Conservation (phyloP, 2,888 invertebrate species). For the Dascillus cervinus region DNA sequence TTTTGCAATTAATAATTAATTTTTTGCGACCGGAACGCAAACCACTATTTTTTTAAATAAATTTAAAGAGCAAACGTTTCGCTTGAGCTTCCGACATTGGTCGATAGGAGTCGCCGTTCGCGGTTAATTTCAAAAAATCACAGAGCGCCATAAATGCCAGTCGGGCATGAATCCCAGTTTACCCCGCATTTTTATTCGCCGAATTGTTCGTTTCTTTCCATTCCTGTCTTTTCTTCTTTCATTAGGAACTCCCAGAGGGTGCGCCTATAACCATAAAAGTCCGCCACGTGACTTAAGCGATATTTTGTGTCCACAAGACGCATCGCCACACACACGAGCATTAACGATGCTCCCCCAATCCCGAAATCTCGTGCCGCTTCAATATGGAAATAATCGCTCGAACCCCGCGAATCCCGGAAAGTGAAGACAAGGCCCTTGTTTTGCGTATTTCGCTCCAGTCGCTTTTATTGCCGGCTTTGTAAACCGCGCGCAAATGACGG, state of each 20-base stretch:
- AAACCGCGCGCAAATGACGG: conserved; percentile 36
- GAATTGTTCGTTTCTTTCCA: not conserved
- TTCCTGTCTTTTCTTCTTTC: not conserved
- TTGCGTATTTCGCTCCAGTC: conserved; percentile 20
- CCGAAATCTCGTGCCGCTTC: conserved; percentile 1
- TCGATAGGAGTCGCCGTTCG: too few relatives aligned
- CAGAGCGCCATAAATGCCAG: too few relatives aligned
- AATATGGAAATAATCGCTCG: too few relatives aligned
- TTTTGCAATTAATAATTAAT: too few relatives aligned
- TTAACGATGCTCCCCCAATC: not conserved
- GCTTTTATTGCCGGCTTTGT: conserved; percentile 37
- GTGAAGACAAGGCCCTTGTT: conserved; percentile 19
- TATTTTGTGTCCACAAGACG: not conserved
- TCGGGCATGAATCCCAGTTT: too few relatives aligned
- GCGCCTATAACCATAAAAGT: conserved; percentile 18
- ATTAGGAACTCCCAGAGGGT: conserved; percentile 9
- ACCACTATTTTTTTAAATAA: too few relatives aligned
- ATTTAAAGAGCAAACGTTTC: too few relatives aligned
- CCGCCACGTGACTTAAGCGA: conserved; percentile 17
- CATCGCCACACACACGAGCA: not conserved
- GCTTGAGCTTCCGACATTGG: too few relatives aligned
- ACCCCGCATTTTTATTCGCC: too few relatives aligned
- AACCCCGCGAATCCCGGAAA: conserved; percentile 18
- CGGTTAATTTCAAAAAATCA: too few relatives aligned
- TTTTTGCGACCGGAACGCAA: too few relatives aligned